Percentiles rank a stretch among this genome's conserved stretches.
phyloP scores from a whole-genome alignment of 1,140 invertebrate genomes.

The Phymastichus coffea region DNA sequence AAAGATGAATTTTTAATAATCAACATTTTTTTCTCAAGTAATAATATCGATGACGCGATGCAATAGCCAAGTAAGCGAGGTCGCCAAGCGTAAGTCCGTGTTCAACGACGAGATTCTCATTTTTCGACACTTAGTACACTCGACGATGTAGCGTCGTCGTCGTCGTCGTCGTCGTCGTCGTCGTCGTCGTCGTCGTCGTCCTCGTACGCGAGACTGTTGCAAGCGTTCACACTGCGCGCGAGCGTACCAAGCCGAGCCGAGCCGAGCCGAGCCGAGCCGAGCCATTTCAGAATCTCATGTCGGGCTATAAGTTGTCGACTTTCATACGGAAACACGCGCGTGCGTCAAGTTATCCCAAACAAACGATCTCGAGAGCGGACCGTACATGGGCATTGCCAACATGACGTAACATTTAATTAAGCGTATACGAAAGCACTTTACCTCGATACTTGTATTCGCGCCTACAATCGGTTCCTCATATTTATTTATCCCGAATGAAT shows the following conservation, averaged over 20 bases:
- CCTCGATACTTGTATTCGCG: constrained; percentile 34
- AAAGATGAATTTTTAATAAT: constrained; percentile 1
- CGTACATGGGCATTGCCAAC: constrained; percentile 15
- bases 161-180: no score
- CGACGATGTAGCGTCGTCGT: no score
- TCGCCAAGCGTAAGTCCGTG: constrained; percentile 32
- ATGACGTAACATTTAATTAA: constrained; percentile 31
- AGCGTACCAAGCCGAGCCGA: not conserved
- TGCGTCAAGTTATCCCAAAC: not conserved
- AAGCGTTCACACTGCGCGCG: not conserved
- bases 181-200: not conserved
- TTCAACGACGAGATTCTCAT: constrained; percentile 23
- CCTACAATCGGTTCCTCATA: not conserved
- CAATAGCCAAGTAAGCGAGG: constrained; percentile 43
- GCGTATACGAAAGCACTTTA: constrained; percentile 46
- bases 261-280: no score
- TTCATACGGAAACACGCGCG: no score
- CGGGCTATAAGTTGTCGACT: no score
- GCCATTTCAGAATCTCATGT: no score
- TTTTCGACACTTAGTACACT: no score
- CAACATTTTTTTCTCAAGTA: constrained; percentile 29
- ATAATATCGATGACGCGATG: constrained; percentile 36
- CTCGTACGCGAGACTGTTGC: not conserved
- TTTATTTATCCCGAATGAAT: not conserved
- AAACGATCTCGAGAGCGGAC: not conserved